Conservation (phyloP, 2,888 invertebrate genomes). For the Tiphia femorata region DNA sequence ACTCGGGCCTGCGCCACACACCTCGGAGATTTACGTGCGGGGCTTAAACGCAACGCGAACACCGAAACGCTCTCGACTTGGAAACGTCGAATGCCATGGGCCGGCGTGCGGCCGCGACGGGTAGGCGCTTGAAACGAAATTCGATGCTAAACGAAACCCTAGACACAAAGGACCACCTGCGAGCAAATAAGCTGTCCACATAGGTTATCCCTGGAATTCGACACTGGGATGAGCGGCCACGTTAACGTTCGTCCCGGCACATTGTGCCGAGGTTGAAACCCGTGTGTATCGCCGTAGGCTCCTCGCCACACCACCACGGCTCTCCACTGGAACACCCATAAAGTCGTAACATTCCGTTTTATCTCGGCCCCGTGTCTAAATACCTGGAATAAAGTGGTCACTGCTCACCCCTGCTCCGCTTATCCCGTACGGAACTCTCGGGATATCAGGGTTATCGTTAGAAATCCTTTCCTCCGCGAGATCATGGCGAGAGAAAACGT, state of each 20-base stretch:
- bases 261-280: too few relatives aligned
- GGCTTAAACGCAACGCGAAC: conserved; percentile 34
- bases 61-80: conserved; percentile 44
- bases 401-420: background rate
- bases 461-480: too few relatives aligned
- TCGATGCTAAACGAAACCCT: conserved; percentile 42
- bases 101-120: too few relatives aligned
- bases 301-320: background rate
- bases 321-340: conserved; percentile 10
- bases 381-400: background rate
- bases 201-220: conserved; percentile 38
- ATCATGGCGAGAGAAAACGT: too few relatives aligned
- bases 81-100: conserved; percentile 32
- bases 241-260: conserved; percentile 15
- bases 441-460: too few relatives aligned
- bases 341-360: conserved; percentile 22
- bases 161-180: conserved; percentile 33
- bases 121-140: conserved; percentile 40
- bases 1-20: background rate
- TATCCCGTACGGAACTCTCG: background rate
- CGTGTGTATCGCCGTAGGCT: conserved; percentile 14
- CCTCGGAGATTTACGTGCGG: conserved; percentile 13
- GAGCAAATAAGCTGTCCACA: conserved; percentile 23
- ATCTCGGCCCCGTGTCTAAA: conserved; percentile 21
- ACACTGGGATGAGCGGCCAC: conserved; percentile 20